A percentile compares a stretch with the other conserved stretches of the same genome.
Evolutionary conservation across 1,140 invertebrate species (phyloP).

Genomic region (Oryctes rhinoceros): DNA sequence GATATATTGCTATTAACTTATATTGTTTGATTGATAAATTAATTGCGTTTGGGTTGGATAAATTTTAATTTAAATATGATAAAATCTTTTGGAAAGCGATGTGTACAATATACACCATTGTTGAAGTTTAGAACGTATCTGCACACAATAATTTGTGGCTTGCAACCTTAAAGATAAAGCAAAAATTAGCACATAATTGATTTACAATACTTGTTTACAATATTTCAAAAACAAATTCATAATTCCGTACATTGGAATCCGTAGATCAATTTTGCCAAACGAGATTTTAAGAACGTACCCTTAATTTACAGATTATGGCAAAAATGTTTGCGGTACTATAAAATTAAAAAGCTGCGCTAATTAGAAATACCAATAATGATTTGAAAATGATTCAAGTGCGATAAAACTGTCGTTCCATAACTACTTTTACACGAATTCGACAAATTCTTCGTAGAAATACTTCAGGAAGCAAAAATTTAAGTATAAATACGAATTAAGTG

Average conservation of each 20-base stretch:
- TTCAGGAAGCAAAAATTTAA: background rate
- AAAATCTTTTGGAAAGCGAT: too few relatives aligned
- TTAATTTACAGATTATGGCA: background rate
- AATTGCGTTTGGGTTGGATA: background rate
- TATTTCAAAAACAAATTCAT: too few relatives aligned
- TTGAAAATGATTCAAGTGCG: background rate
- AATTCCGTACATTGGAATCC: too few relatives aligned
- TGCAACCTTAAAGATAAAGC: too few relatives aligned
- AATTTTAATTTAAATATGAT: background rate
- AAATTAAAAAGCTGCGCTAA: background rate
- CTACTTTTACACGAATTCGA: background rate
- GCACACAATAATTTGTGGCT: too few relatives aligned
- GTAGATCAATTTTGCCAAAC: background rate
- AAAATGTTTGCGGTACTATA: background rate
- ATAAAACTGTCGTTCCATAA: background rate
- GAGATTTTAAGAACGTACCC: background rate
- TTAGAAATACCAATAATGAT: background rate
- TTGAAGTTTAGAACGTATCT: too few relatives aligned
- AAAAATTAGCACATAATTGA: too few relatives aligned
- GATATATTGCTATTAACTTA: slow-evolving; percentile 27
- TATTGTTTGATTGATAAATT: background rate
- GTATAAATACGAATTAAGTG: background rate
- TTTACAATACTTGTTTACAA: too few relatives aligned
- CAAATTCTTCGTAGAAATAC: background rate
- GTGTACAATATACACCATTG: too few relatives aligned